These are phyloP conservation scores for Peromyscus aztecus DNA, from an alignment of 2,797 vertebrate genomes.

Conservation along the genomic window DNA sequence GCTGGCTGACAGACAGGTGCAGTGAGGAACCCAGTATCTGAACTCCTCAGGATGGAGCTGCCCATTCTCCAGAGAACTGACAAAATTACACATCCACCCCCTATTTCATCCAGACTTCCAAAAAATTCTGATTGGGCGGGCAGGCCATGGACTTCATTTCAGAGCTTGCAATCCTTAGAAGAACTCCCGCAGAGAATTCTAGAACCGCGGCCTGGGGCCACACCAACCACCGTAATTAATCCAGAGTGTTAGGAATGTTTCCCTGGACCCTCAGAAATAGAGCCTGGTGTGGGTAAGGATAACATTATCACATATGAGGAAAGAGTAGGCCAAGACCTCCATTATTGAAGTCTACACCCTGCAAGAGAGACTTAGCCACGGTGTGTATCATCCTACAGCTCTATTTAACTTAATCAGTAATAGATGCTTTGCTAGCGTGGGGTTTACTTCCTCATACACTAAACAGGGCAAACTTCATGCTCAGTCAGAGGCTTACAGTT, in stretches of 20 bases:
- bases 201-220: background rate
- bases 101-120: background rate
- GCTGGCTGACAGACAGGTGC: background rate
- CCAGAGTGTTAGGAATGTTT: background rate
- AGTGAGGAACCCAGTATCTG: background rate
- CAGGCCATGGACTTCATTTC: background rate
- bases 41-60: background rate
- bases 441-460: background rate
- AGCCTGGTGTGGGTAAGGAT: accelerated
- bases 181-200: background rate
- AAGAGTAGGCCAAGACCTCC: background rate
- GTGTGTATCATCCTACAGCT: background rate
- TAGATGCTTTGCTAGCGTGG: too few species aligned
- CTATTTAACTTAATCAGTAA: background rate
- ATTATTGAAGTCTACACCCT: background rate
- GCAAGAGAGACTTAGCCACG: background rate
- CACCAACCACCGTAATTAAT: background rate
- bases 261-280: background rate
- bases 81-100: background rate
- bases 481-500: background rate
- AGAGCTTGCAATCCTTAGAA: background rate
- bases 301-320: background rate
- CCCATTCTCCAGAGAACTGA: background rate
- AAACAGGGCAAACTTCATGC: background rate
- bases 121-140: background rate